phyloP scores from a whole-genome alignment of 2,888 invertebrate genomes.

The Nomada fabriciana region DNA sequence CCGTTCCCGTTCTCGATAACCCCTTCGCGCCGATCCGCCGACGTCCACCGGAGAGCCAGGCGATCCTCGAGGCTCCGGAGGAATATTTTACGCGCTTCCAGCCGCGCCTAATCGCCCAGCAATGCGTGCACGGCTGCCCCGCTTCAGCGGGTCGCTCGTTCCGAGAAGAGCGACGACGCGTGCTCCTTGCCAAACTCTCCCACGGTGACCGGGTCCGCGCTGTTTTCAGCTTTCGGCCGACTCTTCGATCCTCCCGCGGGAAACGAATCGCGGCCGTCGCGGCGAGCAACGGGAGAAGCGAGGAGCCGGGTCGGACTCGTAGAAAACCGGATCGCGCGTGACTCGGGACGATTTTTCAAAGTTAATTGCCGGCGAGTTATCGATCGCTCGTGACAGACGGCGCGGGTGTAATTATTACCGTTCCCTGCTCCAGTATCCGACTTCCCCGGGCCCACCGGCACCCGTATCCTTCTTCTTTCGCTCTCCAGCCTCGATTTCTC shows the following conservation, averaged over 20 bases:
- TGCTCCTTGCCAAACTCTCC: not conserved
- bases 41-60: no score
- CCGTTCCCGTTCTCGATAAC: not conserved
- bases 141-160: conserved; percentile 73
- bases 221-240: not conserved
- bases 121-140: conserved; percentile 77
- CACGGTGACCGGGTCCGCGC: not conserved
- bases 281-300: not conserved
- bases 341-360: conserved; percentile 78
- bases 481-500: conserved; percentile 39
- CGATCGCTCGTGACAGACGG: conserved; percentile 71
- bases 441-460: not conserved
- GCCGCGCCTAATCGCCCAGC: conserved; percentile 77
- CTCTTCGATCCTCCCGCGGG: conserved; percentile 1
- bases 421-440: conserved; percentile 32
- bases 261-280: conserved; percentile 17
- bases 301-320: conserved; percentile 7
- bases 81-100: conserved; percentile 52
- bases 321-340: conserved; percentile 73
- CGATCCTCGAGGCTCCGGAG: not conserved
- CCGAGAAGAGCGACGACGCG: not conserved
- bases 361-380: conserved; percentile 76
- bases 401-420: conserved; percentile 71
- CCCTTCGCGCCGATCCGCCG: no score
- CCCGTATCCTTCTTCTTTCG: conserved; percentile 13